Evolutionary conservation across 2,797 vertebrate species (phyloP), one percentile per base, ranked within the genome.

Genomic region (Melanotaenia pygmaea): DNA sequence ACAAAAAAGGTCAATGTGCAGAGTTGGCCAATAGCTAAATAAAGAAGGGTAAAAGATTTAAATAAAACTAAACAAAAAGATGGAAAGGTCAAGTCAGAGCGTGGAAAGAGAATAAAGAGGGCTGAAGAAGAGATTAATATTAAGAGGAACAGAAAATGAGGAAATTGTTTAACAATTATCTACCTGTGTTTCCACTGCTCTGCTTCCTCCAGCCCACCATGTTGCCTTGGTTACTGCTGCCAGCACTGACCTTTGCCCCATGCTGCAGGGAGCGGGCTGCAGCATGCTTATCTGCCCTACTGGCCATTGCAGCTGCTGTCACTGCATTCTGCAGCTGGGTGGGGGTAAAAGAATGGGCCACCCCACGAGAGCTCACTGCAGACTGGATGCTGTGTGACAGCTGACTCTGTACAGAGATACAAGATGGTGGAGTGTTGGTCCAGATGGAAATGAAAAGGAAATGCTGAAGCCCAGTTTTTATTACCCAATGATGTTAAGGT

Each of bases 141-240:
- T 63, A 63, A 67, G 26, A 78, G 64, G 63, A 74, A 14, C 40
- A 61, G 14, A 76, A 76, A 43, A 10, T 2, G 30, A 74, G 58
- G 73, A 62, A 4, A 50, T 65, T 1, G 3, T 79, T 50, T 76
- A 51, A 57, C 0, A 24, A 70, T 78, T 71, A 82, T 91, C 77
- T 94, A 99, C 98, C 97, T 96, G 97, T 74, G 61, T 89, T 94
- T 75, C 95, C 92, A 74, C 94, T n/a, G 67, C 84, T 95, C 89
- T 95, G 94, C 94, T 98, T 99, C 95, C 96, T 99, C 98, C 98
- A 99, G 92, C 91, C 92, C 88, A 93, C 68, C 87, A 94, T 18
- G 77, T 87, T 92, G 86, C 92, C 83, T 75, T 93, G 86, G 91
- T 93, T 94, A 91, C 90, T 92, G 93, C 95, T 72, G 77, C 82